Percentiles rank a stretch among this genome's conserved stretches.
Conservation (phyloP, 2,113 vertebrate genomes). For the Anguilla japonica region DNA sequence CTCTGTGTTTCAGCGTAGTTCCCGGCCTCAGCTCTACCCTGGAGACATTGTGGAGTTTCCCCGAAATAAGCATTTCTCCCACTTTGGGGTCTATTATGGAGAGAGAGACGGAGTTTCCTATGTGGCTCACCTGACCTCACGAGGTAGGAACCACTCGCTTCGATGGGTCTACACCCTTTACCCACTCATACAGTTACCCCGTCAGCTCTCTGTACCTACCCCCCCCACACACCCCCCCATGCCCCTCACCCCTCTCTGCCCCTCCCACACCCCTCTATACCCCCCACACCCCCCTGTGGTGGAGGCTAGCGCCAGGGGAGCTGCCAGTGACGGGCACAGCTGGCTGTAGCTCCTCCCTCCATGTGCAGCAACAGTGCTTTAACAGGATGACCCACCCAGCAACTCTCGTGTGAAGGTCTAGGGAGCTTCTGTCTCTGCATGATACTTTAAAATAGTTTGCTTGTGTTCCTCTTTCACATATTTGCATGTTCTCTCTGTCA, state of each 20-base stretch:
- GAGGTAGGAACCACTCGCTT: conserved; percentile 52
- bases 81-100: conserved; percentile 72
- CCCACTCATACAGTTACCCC: background rate
- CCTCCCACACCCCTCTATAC: too few relatives aligned
- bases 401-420: too few relatives aligned
- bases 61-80: conserved; percentile 71
- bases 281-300: too few relatives aligned
- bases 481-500: background rate
- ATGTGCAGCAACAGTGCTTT: too few relatives aligned
- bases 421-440: background rate
- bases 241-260: too few relatives aligned
- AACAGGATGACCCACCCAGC: too few relatives aligned
- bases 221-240: too few relatives aligned
- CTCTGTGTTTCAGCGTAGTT: conserved; percentile 49
- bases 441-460: too few relatives aligned
- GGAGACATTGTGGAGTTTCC: conserved; percentile 75
- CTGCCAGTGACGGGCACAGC: too few relatives aligned
- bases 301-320: too few relatives aligned
- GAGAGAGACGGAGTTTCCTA: conserved; percentile 71
- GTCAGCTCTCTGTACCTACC: background rate
- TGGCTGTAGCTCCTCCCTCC: too few relatives aligned
- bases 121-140: conserved; percentile 69
- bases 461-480: background rate
- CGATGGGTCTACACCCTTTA: background rate
- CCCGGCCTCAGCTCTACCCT: conserved; percentile 58